phyloP scores from a whole-genome alignment of 2,113 vertebrate species.

The Salvator merianae region DNA sequence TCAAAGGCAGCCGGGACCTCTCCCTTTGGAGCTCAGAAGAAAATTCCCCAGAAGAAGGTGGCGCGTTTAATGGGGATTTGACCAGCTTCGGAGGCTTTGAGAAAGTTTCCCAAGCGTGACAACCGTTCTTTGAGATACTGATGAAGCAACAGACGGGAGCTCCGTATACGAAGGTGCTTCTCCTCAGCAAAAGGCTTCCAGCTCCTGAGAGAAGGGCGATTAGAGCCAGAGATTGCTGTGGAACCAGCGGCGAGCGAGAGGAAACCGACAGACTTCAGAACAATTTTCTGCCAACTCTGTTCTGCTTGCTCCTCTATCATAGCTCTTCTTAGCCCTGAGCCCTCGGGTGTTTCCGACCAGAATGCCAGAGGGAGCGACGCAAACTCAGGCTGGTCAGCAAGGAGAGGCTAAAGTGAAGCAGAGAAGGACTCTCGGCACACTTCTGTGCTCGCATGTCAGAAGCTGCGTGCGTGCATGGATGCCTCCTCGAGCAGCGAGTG shows the following conservation, averaged over 20 bases:
- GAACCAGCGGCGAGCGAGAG: too few relatives aligned
- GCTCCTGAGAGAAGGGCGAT: constrained; percentile 36
- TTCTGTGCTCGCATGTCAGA: not conserved
- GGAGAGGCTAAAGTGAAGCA: not conserved
- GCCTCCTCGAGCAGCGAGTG: not conserved
- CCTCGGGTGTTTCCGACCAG: too few relatives aligned
- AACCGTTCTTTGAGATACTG: constrained; percentile 38
- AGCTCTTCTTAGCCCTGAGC: too few relatives aligned
- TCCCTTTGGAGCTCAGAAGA: too few relatives aligned
- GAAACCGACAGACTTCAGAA: constrained; percentile 44
- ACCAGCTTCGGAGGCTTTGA: constrained; percentile 62
- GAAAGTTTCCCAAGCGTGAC: constrained; percentile 47
- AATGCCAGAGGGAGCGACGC: too few relatives aligned
- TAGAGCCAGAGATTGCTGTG: constrained; percentile 62
- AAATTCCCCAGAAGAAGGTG: constrained; percentile 28
- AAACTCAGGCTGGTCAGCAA: too few relatives aligned
- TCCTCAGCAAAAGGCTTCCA: constrained; percentile 26
- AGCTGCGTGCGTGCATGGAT: not conserved
- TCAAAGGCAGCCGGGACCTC: too few relatives aligned
- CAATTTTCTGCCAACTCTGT: not conserved
- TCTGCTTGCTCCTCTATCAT: too few relatives aligned
- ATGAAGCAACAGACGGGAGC: constrained; percentile 40
- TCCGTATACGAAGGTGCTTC: constrained; percentile 23
- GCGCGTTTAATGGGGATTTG: constrained; percentile 65
- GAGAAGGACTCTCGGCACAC: not conserved